Evolutionary conservation across 2,113 vertebrate species (phyloP).

Genomic region (Sinocyclocheilus grahami): DNA sequence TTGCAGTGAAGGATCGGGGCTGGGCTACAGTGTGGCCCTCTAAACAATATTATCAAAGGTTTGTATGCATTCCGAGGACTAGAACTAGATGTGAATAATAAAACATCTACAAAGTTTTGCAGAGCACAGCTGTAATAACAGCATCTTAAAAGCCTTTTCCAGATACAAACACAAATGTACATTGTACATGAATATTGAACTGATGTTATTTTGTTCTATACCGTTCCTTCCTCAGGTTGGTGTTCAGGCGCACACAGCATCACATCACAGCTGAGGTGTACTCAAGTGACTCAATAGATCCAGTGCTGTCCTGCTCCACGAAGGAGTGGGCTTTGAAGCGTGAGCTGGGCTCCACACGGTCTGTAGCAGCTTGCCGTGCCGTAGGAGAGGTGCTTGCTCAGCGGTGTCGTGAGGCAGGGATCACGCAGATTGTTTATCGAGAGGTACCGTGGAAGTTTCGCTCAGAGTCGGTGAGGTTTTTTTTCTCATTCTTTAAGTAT

Average conservation of each 20-base stretch:
- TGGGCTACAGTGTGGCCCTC: constrained; percentile 92
- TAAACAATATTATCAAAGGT: constrained; percentile 91
- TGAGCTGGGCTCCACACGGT: constrained; percentile 82
- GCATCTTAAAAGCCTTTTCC: neutral
- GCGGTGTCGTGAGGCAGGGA: constrained; percentile 87
- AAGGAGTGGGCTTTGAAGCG: constrained; percentile 91
- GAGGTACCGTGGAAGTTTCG: constrained; percentile 83
- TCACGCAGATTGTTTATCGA: constrained; percentile 85
- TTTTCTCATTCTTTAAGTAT: neutral
- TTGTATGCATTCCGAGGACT: constrained; percentile 1
- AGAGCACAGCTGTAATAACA: neutral
- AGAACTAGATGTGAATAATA: neutral
- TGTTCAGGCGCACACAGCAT: constrained; percentile 81
- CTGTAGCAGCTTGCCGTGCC: constrained; percentile 83
- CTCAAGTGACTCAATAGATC: constrained; percentile 66
- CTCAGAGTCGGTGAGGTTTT: constrained; percentile 76
- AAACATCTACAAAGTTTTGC: neutral
- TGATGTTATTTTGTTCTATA: neutral
- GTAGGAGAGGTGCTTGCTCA: constrained; percentile 86
- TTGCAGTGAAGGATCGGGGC: constrained; percentile 92
- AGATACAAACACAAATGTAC: neutral
- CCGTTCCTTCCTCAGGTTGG: constrained; percentile 73
- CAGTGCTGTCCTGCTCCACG: constrained; percentile 88
- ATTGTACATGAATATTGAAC: neutral
- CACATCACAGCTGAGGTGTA: constrained; percentile 83